phyloP scores from a whole-genome alignment of 2,888 invertebrate species.

The Boloria selene region DNA sequence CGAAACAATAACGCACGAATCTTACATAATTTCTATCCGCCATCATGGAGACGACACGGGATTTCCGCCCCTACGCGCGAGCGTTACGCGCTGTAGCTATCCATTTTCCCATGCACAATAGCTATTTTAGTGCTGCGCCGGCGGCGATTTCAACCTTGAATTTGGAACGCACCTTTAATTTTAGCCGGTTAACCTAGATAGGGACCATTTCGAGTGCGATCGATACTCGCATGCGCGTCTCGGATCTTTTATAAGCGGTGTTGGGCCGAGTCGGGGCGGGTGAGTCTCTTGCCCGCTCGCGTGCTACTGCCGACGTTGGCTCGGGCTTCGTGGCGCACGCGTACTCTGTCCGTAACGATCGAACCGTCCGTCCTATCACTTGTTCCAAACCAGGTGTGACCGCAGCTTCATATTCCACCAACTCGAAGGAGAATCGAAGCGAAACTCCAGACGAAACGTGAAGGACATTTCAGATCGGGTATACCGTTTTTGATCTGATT shows the following conservation, averaged over 20 bases:
- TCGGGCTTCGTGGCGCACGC: slow-evolving; percentile 47
- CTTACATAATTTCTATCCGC: slow-evolving; percentile 77
- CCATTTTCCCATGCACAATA: slow-evolving; percentile 70
- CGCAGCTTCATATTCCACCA: slow-evolving; percentile 4
- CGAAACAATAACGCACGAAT: slow-evolving; percentile 68
- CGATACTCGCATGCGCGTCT: slow-evolving; percentile 76
- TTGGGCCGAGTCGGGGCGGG: slow-evolving; percentile 57
- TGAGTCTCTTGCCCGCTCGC: slow-evolving; percentile 54
- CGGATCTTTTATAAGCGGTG: slow-evolving; percentile 61
- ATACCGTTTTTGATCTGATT: neutral
- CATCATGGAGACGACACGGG: slow-evolving; percentile 61
- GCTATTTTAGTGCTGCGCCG: slow-evolving; percentile 76
- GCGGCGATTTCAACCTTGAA: slow-evolving; percentile 77
- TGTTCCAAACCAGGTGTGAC: slow-evolving; percentile 26
- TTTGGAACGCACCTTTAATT: slow-evolving; percentile 80
- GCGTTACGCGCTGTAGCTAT: slow-evolving; percentile 59
- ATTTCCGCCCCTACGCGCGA: slow-evolving; percentile 64
- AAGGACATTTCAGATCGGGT: slow-evolving; percentile 1
- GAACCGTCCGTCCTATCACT: slow-evolving; percentile 31
- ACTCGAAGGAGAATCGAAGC: neutral
- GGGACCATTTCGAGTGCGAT: slow-evolving; percentile 71
- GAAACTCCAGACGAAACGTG: slow-evolving; percentile 3
- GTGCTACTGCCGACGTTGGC: slow-evolving; percentile 54
- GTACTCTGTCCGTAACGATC: slow-evolving; percentile 48
- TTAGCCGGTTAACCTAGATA: slow-evolving; percentile 82